A percentile compares a stretch with the other conserved stretches of the same genome.
Evolutionary conservation across 2,797 vertebrate species (phyloP).

Genomic region (Coregonus ussuriensis): DNA sequence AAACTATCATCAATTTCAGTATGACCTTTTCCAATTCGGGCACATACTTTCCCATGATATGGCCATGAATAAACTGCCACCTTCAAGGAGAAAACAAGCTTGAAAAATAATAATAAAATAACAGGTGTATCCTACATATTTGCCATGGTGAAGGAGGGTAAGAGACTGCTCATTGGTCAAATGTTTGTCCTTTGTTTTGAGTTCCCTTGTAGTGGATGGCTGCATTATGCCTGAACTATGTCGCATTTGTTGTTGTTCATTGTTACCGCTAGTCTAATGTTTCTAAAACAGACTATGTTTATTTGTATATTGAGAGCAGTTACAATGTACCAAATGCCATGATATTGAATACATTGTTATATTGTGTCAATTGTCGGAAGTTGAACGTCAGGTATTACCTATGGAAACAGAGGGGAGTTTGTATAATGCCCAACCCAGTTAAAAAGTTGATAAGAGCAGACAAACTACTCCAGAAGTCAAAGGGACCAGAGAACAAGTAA

Average conservation of each 20-base stretch:
- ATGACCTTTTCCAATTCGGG: conserved; percentile 40
- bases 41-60: neutral
- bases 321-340: neutral
- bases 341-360: neutral
- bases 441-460: conserved; percentile 79
- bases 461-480: conserved; percentile 69
- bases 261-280: neutral
- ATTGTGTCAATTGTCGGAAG: conserved; percentile 5
- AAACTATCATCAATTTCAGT: neutral
- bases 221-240: neutral
- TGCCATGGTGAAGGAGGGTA: conserved; percentile 36
- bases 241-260: neutral
- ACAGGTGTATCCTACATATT: neutral
- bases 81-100: neutral
- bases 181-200: neutral
- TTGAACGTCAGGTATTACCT: conserved; percentile 44
- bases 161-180: conserved; percentile 8
- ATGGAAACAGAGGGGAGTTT: conserved; percentile 56
- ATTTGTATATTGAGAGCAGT: neutral
- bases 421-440: conserved; percentile 81
- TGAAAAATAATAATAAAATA: neutral
- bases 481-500: conserved; percentile 77
- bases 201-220: neutral
- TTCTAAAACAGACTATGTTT: neutral
- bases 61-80: conserved; percentile 16